These are phyloP conservation scores for Acanthurus tractus DNA, from an alignment of 2,797 vertebrate species.

Conservation along the genomic window DNA sequence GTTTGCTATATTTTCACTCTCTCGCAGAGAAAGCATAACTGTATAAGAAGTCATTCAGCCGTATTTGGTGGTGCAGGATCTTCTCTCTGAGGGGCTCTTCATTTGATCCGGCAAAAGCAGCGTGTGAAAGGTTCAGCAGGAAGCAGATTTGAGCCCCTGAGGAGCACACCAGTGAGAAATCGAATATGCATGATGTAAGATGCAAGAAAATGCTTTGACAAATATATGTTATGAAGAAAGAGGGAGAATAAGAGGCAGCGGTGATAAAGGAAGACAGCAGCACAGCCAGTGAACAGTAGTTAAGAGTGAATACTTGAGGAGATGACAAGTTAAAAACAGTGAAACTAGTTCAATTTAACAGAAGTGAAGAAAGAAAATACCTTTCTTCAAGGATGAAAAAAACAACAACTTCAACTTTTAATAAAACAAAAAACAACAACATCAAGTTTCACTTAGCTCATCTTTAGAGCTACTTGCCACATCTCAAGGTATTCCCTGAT, in stretches of 20 bases:
- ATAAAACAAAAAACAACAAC: too few relatives aligned
- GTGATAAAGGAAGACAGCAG: not conserved
- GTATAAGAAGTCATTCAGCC: constrained; percentile 22
- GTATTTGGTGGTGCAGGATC: constrained; percentile 1
- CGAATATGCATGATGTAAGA: constrained; percentile 22
- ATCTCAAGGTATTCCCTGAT: not conserved
- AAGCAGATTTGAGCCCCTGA: constrained; percentile 27
- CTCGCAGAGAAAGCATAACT: constrained; percentile 35
- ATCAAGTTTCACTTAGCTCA: too few relatives aligned
- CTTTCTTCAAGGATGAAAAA: not conserved
- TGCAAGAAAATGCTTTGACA: not conserved
- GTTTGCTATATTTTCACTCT: constrained; percentile 17
- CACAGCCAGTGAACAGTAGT: not conserved
- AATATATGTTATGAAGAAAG: constrained; percentile 22
- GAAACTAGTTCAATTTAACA: not conserved
- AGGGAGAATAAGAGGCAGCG: not conserved
- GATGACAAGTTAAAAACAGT: not conserved
- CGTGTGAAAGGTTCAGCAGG: not conserved
- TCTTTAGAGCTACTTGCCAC: not conserved
- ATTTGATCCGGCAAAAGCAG: constrained; percentile 17
- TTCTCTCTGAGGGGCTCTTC: constrained; percentile 24
- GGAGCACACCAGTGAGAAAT: constrained; percentile 8
- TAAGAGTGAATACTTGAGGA: not conserved
- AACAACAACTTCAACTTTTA: too few relatives aligned
- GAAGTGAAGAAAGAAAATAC: constrained; percentile 2